A percentile compares a stretch with the other conserved stretches of the same genome.
phyloP scores from a whole-genome alignment of 2,888 invertebrate genomes.

The Thecophora atra region DNA sequence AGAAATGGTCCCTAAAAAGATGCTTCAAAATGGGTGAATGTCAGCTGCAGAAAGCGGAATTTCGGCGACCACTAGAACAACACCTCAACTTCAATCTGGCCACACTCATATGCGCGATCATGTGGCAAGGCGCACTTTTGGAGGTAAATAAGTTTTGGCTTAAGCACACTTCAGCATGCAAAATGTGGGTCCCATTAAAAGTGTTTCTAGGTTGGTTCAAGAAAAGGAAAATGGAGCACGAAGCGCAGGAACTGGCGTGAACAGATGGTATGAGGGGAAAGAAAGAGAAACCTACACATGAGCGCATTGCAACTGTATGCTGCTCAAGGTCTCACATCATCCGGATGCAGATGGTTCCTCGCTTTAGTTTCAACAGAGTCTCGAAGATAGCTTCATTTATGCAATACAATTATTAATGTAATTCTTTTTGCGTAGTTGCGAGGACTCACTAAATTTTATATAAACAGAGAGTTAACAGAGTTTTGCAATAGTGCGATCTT shows the following conservation, averaged over 20 bases:
- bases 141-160: slow-evolving; percentile 44
- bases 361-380: too few relatives aligned
- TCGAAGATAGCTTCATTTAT: too few relatives aligned
- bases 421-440: too few relatives aligned
- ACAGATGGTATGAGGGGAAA: not conserved
- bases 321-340: too few relatives aligned
- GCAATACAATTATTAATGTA: too few relatives aligned
- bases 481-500: too few relatives aligned
- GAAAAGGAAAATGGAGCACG: not conserved
- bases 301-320: too few relatives aligned
- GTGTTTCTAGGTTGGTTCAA: slow-evolving; percentile 30
- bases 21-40: slow-evolving; percentile 24
- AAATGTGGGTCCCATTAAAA: slow-evolving; percentile 45
- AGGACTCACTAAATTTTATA: too few relatives aligned
- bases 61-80: slow-evolving; percentile 1
- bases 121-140: slow-evolving; percentile 40
- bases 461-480: too few relatives aligned
- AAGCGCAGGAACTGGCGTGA: not conserved
- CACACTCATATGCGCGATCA: slow-evolving; percentile 29
- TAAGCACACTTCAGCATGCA: slow-evolving; percentile 52
- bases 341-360: too few relatives aligned
- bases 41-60: not conserved
- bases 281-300: not conserved
- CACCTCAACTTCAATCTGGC: slow-evolving; percentile 28
- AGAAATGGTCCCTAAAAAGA: slow-evolving; percentile 48